These are phyloP conservation scores for Sminthurinus signatus DNA, from an alignment of 1,140 invertebrate genomes.

Conservation along the genomic window DNA sequence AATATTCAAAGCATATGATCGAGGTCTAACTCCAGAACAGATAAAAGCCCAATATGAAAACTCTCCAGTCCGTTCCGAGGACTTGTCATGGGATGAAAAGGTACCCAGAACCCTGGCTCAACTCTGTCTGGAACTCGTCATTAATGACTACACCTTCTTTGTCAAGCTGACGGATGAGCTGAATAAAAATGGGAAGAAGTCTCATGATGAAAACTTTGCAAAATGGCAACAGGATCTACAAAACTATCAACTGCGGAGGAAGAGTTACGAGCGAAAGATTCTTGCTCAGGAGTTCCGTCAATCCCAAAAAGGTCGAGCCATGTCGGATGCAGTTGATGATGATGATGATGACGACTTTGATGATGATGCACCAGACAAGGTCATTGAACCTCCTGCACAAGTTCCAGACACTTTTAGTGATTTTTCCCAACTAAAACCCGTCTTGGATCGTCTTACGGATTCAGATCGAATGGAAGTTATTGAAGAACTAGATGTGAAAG, in stretches of 20 bases:
- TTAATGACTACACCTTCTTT: constrained; percentile 27
- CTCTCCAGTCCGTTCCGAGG: constrained; percentile 29
- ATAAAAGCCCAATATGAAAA: constrained; percentile 24
- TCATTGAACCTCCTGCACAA: neutral
- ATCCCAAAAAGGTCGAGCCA: neutral
- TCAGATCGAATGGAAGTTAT: constrained; percentile 23
- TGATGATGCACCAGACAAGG: constrained; percentile 11
- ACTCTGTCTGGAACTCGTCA: constrained; percentile 21
- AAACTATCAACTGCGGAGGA: constrained; percentile 1
- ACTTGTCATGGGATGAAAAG: constrained; percentile 33
- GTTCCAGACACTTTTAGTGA: constrained; percentile 3
- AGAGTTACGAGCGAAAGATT: constrained; percentile 4
- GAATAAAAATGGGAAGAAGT: constrained; percentile 2
- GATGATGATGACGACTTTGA: constrained; percentile 3
- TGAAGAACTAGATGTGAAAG: constrained; percentile 34
- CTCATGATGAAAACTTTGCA: constrained; percentile 2
- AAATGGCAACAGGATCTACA: constrained; percentile 27
- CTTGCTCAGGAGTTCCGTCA: neutral
- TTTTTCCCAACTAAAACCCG: neutral
- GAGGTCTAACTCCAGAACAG: constrained; percentile 19
- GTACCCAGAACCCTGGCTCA: constrained; percentile 1
- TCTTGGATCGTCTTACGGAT: constrained; percentile 18
- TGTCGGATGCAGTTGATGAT: neutral
- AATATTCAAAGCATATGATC: constrained; percentile 27
- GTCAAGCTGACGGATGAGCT: constrained; percentile 19